Percentiles rank a stretch among this genome's conserved stretches.
Conservation (phyloP, 1,140 invertebrate species). For the Belonocnema kinseyi region DNA sequence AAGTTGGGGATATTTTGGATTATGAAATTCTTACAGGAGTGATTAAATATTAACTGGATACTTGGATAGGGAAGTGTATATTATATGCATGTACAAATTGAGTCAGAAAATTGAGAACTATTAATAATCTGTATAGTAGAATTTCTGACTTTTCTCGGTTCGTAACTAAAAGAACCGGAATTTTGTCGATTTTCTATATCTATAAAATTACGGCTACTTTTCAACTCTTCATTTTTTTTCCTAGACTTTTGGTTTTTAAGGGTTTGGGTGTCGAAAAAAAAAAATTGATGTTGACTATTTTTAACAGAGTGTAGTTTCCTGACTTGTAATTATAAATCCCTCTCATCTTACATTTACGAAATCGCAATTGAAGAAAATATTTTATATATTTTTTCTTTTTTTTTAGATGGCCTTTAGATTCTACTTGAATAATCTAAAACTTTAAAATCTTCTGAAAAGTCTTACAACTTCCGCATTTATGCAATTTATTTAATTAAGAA, state of each 20-base stretch:
- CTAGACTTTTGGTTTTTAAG: background rate
- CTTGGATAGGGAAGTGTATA: slow-evolving; percentile 14
- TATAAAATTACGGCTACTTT: background rate
- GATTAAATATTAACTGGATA: background rate
- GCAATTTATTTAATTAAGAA: background rate
- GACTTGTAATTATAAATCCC: no score
- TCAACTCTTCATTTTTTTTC: background rate
- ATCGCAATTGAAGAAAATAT: no score
- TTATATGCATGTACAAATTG: background rate
- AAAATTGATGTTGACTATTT: background rate
- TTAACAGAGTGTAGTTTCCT: background rate
- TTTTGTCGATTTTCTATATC: slow-evolving; percentile 6
- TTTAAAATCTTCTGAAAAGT: no score
- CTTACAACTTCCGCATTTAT: no score
- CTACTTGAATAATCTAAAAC: no score
- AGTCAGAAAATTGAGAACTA: background rate
- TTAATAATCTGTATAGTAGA: slow-evolving; percentile 4
- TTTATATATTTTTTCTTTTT: no score
- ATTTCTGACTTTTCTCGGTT: background rate
- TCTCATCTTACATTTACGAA: no score
- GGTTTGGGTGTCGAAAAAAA: background rate
- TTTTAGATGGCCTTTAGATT: no score
- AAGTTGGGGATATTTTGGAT: background rate
- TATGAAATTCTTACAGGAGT: background rate
- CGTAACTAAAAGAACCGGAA: background rate